Evolutionary conservation across 2,797 vertebrate species (phyloP), one percentile per base, ranked within the genome.

Genomic region (Alcedo atthis): DNA sequence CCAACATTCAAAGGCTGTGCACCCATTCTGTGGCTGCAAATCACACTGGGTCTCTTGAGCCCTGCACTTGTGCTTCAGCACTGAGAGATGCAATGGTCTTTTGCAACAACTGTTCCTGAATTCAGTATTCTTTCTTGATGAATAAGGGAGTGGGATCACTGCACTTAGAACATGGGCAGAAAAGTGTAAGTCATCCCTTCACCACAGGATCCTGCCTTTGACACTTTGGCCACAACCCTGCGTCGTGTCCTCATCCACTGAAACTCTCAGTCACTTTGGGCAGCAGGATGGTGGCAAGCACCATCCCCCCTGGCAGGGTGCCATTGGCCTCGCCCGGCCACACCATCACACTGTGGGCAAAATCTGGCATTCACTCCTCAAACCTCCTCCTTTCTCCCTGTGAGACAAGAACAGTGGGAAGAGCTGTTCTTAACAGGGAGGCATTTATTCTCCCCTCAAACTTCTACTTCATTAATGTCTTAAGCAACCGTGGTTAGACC

Each of bases 221-320:
- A 18, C 1, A 6, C 46, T 84, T 79, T 51, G 37, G 26, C 42
- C 35, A 17, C 0, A 0, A 61, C 20, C 4, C 26, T 30, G 7
- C 8, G 24, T 30, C 46, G 61, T 2, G 12, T 43, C 43, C 25
- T 78, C 30, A 17, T 8, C n/a, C n/a, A 9, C n/a, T 28, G 43
- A 15, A 40, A 40, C 1, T 1, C 32, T 8, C 4, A 6, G 1
- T 30, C 42, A 57, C 35, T 53, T 9, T 15, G 15, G 49, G 32
- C 57, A n/a, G 45, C 2, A 46, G n/a, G 7, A 17, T 10, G 8
- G 24, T 15, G 45, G 21, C 22, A 32, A 71, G n/a, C 7, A 7
- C 4, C 1, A 32, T 7, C 3, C n/a, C 54, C 43, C 43, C 1
- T 22, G 43, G 8, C 1, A 2, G 5, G 7, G 5, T 51, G 21